Evolutionary conservation across 2,113 vertebrate genomes (phyloP), one percentile per base, ranked within the genome.

Genomic region (Anoplopoma fimbria): DNA sequence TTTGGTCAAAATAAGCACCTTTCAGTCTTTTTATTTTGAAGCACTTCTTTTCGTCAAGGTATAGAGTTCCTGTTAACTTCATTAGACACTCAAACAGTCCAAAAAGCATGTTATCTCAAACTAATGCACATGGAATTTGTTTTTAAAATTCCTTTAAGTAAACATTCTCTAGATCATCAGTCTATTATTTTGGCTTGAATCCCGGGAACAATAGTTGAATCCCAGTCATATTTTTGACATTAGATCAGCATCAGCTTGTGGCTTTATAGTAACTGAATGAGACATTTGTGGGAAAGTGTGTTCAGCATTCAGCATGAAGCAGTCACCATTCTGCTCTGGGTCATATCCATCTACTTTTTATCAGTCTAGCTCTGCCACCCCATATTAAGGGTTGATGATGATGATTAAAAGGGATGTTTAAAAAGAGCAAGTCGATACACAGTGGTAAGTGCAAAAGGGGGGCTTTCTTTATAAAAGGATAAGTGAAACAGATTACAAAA

Each of bases 161-260:
- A 36, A 63, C 58, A 62, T 72, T 83, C 45, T n/a, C 10, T 45
- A 53, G 33, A 87, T 63, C 29, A 70, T 31, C 19, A 61, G 36
- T 75, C 71, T 72, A 5, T 7, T 62, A 23, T 67, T 81, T 57
- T 76, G 83, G 49, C 62, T 47, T 1, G 51, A 83, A 47, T 55
- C 69, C 65, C 15, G 6, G 65, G 0, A 45, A 47, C 31, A 62
- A 33, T 55, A 14, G 27, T 70, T 21, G 31, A 80, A 75, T 83
- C 34, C 23, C 33, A 49, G 60, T 80, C 73, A 71, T 75, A 62
- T 61, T 76, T 83, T 51, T 75, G 8, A 75, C 34, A 60, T 81
- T n/a, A 67, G 73, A 73, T 84, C 82, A 84, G 42, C 10, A 9
- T 77, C 74, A 77, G n/a, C 23, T 62, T 67, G 62, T 79, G 83